Conservation (phyloP, 92 coral and sea anemone genomes). For the Palythoa heliodiscus region DNA sequence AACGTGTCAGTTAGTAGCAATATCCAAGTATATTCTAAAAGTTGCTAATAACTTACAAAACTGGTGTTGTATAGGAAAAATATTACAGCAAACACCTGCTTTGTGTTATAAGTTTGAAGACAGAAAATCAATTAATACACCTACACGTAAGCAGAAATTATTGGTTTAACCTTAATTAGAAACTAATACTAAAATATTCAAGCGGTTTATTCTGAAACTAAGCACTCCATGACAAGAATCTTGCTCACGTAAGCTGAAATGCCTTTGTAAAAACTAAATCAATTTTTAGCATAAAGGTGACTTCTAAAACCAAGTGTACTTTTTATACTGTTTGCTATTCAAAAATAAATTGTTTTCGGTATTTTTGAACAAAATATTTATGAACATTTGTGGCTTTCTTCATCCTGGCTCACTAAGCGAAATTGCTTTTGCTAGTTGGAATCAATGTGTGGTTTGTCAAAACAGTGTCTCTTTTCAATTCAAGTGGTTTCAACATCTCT, state of each 20-base stretch:
- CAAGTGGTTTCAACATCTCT: conserved; percentile 10
- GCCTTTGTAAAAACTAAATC: background rate
- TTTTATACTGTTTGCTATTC: background rate
- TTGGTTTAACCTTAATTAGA: conserved; percentile 32
- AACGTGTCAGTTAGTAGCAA: background rate
- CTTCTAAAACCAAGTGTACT: background rate
- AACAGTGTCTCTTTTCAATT: conserved; percentile 41
- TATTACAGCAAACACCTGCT: conserved; percentile 23
- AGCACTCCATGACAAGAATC: background rate
- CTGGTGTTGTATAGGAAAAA: background rate
- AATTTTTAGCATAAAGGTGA: background rate
- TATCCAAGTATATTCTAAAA: background rate
- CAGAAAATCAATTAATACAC: conserved; percentile 28
- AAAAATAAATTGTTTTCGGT: conserved; percentile 9
- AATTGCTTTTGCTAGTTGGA: conserved; percentile 7
- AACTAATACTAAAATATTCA: conserved; percentile 5
- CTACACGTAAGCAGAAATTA: conserved; percentile 6
- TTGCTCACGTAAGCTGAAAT: background rate
- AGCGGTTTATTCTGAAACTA: conserved; percentile 21
- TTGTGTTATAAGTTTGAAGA: conserved; percentile 3
- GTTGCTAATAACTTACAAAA: background rate
- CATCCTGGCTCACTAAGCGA: background rate
- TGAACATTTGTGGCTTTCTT: conserved; percentile 12
- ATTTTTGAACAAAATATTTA: conserved; percentile 4
- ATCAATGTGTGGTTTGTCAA: conserved; percentile 37